Base-by-base conservation (phyloP, 2,888 invertebrate species). In the Atrina japonica region DNA sequence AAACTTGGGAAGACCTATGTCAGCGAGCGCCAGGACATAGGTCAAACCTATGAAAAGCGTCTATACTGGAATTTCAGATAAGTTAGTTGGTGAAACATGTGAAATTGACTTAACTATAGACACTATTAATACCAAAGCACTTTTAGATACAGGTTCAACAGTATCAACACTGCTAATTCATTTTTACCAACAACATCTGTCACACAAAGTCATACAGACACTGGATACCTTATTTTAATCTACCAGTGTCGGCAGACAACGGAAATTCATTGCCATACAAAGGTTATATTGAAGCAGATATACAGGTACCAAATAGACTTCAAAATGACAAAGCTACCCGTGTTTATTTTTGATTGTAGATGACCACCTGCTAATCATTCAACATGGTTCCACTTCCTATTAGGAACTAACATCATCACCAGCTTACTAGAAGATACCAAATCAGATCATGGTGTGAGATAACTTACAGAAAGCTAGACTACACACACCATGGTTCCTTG, bases 401-500 rank as follows among this genome's bases (percentile, higher is more conserved):
- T 58, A 21, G 23, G 41, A 21, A 58, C 40, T 6, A 58, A 41
- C 41, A 58, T 58, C 21, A 18, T 58, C 9, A 58, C 9, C 7
- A 41, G n/a, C 9, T 3, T 58, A 41, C 21, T 66, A 27, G 18
- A 41, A 3, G 29, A 43, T 29, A 49, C 43, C 11, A 59, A 55
- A 43, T 18, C 30, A 21, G 6, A 35, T 11, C 11, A 59, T 55
- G 60, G 60, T 2, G 53, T 47, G 16, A 41, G 45, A 40, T 70
- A n/a, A 53, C 11, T 35, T 66, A 16, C 53, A 66, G 29, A 52
- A 43, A 43, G 70, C 65, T 5, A 40, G 30, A 25, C 18, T 65
- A 9, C 64, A n/a, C n/a, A n/a, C 53, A 18, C 61, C 65, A 7
- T 65, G 64, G 64, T 70, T 40, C 29, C 30, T 70, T 9, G 40